Conservation (phyloP, 1,140 invertebrate species). For the Gerris buenoi region DNA sequence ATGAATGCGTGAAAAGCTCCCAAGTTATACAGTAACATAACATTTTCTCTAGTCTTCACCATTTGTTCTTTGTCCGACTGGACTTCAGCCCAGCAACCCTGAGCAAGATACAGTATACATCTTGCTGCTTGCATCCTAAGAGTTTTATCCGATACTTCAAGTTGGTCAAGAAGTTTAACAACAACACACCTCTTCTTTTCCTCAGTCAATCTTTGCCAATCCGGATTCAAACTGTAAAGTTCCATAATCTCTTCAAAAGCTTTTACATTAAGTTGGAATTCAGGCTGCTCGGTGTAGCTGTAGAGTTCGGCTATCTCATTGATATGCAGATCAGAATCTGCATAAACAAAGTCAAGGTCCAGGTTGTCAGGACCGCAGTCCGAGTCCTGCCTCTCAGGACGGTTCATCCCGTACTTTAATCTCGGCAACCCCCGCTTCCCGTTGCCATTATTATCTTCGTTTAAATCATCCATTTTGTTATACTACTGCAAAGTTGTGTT, state of each 20-base stretch:
- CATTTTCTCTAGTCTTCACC: slow-evolving; percentile 64
- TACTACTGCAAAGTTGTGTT: neutral
- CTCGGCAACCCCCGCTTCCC: slow-evolving; percentile 26
- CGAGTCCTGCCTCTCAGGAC: slow-evolving; percentile 32
- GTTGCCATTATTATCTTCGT: slow-evolving; percentile 23
- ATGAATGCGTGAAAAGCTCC: slow-evolving; percentile 79
- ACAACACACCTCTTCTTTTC: slow-evolving; percentile 54
- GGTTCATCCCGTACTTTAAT: slow-evolving; percentile 8
- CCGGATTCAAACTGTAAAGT: slow-evolving; percentile 52
- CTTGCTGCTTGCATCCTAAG: slow-evolving; percentile 71
- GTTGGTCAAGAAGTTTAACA: slow-evolving; percentile 70
- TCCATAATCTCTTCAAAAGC: slow-evolving; percentile 79
- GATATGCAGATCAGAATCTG: slow-evolving; percentile 73
- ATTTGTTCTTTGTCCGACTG: slow-evolving; percentile 78
- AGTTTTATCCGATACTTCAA: slow-evolving; percentile 69
- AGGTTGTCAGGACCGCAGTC: slow-evolving; percentile 27
- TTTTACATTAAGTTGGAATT: slow-evolving; percentile 76
- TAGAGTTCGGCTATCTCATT: slow-evolving; percentile 93
- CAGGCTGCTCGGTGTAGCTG: slow-evolving; percentile 87
- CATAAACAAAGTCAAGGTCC: slow-evolving; percentile 83
- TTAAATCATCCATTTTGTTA: slow-evolving; percentile 4
- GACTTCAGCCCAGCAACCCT: slow-evolving; percentile 87
- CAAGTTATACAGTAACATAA: slow-evolving; percentile 72
- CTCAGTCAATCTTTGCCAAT: slow-evolving; percentile 60
- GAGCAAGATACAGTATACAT: slow-evolving; percentile 79